These are phyloP conservation scores for Philonicus albiceps DNA, from an alignment of 2,888 invertebrate species.

Conservation along the genomic window DNA sequence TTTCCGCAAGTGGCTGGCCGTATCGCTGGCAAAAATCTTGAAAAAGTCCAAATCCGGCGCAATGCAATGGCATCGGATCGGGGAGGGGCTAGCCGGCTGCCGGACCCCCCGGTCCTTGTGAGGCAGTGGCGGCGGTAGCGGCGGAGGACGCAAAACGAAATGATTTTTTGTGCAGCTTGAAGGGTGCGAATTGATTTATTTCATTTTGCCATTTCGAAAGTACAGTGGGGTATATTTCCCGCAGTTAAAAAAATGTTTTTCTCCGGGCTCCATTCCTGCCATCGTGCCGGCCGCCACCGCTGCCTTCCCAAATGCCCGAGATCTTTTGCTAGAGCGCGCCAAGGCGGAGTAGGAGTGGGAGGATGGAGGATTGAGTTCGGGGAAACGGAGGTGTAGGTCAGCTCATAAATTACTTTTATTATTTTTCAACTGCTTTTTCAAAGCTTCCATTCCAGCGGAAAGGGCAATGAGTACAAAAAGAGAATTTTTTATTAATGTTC, in stretches of 20 bases:
- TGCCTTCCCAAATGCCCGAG: not conserved
- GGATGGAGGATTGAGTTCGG: not conserved
- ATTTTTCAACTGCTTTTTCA: slow-evolving; percentile 42
- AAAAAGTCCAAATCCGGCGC: not conserved
- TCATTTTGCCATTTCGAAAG: slow-evolving; percentile 34
- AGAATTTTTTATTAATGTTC: slow-evolving; percentile 40
- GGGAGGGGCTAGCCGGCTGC: not conserved
- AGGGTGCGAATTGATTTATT: slow-evolving; percentile 38
- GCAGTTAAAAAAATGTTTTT: slow-evolving; percentile 23
- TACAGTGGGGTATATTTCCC: slow-evolving; percentile 35
- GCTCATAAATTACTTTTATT: slow-evolving; percentile 41
- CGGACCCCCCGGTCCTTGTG: not conserved
- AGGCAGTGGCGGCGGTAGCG: not conserved
- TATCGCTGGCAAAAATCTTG: not conserved
- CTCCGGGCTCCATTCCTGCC: not conserved
- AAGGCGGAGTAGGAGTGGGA: not conserved
- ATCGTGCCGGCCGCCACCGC: not conserved
- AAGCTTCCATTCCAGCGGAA: slow-evolving; percentile 41
- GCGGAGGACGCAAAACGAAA: not conserved
- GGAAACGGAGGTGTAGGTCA: slow-evolving; percentile 38
- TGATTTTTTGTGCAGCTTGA: slow-evolving; percentile 9
- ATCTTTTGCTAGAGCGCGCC: not conserved
- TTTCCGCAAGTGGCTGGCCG: not conserved
- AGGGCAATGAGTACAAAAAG: slow-evolving; percentile 38
- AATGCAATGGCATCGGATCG: not conserved